These are phyloP conservation scores for Drosophila lacteicornis DNA, from an alignment of 1,140 invertebrate species.

Conservation along the genomic window DNA sequence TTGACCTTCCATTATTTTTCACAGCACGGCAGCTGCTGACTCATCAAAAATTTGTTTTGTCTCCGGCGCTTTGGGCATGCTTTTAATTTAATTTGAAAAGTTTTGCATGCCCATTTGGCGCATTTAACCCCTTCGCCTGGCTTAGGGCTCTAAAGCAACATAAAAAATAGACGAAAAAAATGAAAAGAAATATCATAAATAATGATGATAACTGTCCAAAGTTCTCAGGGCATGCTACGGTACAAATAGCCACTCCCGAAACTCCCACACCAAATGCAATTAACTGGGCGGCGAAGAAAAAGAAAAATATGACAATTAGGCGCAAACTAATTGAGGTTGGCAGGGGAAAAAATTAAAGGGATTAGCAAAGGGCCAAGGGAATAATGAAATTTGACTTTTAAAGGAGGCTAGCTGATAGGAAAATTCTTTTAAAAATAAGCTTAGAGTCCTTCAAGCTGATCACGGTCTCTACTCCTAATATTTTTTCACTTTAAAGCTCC, in stretches of 20 bases:
- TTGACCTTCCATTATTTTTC: constrained; percentile 38
- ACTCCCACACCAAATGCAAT: constrained; percentile 47
- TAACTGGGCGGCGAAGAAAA: constrained; percentile 38
- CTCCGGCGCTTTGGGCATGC: constrained; percentile 63
- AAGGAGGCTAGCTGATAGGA: not conserved
- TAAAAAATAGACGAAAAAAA: constrained; percentile 48
- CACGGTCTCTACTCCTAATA: not conserved
- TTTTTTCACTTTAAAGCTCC: constrained; percentile 16
- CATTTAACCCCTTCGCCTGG: constrained; percentile 72
- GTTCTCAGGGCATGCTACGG: constrained; percentile 32
- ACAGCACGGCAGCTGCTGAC: constrained; percentile 70
- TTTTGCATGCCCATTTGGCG: constrained; percentile 79
- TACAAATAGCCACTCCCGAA: constrained; percentile 53
- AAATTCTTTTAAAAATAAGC: not conserved
- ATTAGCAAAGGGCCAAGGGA: constrained; percentile 10
- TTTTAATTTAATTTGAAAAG: constrained; percentile 84
- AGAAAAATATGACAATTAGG: constrained; percentile 60
- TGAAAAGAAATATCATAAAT: constrained; percentile 72
- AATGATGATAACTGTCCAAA: constrained; percentile 80
- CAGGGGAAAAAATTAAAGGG: constrained; percentile 24
- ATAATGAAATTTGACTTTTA: not conserved
- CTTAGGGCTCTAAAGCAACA: not conserved
- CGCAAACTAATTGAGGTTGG: constrained; percentile 55
- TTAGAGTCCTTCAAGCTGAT: not conserved
- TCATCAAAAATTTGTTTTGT: constrained; percentile 81